A percentile compares a stretch with the other conserved stretches of the same genome.
phyloP scores from a whole-genome alignment of 1,140 invertebrate genomes.

The Drosophila mojavensis region DNA sequence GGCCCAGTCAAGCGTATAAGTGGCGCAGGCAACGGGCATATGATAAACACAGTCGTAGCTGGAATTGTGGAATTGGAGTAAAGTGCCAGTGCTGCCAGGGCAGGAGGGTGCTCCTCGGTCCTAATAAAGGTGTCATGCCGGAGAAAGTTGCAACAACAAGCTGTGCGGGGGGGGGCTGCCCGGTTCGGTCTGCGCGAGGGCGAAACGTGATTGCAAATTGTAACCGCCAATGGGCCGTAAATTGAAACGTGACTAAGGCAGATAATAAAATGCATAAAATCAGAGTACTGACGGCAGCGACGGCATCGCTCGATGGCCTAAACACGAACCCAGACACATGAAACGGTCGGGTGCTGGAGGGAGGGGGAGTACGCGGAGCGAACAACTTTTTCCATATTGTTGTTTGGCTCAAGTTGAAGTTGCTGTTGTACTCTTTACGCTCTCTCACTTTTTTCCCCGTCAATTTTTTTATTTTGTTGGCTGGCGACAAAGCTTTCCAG shows the following conservation, averaged over 20 bases:
- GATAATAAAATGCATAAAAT: conserved; percentile 83
- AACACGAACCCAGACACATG: conserved; percentile 63
- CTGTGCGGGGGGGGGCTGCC: background rate
- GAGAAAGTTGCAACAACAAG: conserved; percentile 60
- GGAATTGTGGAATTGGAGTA: conserved; percentile 46
- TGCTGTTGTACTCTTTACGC: background rate
- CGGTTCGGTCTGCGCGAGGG: conserved; percentile 32
- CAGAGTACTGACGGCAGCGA: conserved; percentile 68
- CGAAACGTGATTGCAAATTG: conserved; percentile 83
- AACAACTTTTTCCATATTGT: conserved; percentile 42
- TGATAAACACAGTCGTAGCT: conserved; percentile 66
- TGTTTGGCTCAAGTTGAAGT: conserved; percentile 23
- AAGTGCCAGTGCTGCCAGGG: conserved; percentile 5
- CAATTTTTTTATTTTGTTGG: conserved; percentile 27
- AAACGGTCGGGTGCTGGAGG: conserved; percentile 4
- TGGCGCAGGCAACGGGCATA: conserved; percentile 54
- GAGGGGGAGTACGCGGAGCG: background rate
- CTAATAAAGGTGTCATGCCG: conserved; percentile 75
- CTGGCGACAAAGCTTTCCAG: conserved; percentile 23
- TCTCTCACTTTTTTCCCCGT: background rate
- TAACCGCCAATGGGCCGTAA: conserved; percentile 84
- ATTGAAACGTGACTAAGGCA: conserved; percentile 83
- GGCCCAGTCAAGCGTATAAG: conserved; percentile 61
- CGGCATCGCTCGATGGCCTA: conserved; percentile 46
- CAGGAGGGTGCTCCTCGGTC: conserved; percentile 38